These are phyloP conservation scores for Myotis daubentonii DNA, from an alignment of 2,797 vertebrate species.

Conservation along the genomic window DNA sequence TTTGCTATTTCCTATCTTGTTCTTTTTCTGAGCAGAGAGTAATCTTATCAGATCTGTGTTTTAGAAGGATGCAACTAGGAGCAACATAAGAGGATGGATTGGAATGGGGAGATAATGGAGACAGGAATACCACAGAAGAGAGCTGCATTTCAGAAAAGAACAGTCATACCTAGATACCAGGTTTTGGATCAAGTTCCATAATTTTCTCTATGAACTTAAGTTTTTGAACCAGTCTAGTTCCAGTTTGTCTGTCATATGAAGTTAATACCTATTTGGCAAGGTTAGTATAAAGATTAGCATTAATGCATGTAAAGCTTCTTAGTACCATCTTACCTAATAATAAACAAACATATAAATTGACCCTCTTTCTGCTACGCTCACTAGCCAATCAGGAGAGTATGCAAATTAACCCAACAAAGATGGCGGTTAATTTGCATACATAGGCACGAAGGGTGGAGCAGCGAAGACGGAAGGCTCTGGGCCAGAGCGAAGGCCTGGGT, in stretches of 20 bases:
- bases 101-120: constrained; percentile 9
- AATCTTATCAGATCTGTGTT: constrained; percentile 17
- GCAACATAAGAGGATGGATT: background rate
- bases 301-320: constrained; percentile 23
- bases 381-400: too few species aligned
- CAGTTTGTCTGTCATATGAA: constrained; percentile 37
- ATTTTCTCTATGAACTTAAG: constrained; percentile 42
- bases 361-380: too few species aligned
- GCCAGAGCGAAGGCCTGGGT: too few species aligned
- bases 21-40: constrained; percentile 33
- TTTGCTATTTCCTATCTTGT: constrained; percentile 39
- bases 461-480: too few species aligned
- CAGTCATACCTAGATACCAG: background rate
- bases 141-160: background rate
- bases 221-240: constrained; percentile 20
- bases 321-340: background rate
- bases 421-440: too few species aligned
- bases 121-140: background rate
- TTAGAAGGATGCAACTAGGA: background rate
- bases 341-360: too few species aligned
- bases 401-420: too few species aligned
- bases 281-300: constrained; percentile 27
- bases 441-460: too few species aligned
- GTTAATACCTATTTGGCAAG: background rate
- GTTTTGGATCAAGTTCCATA: constrained; percentile 16